A percentile compares a stretch with the other conserved stretches of the same genome.
Evolutionary conservation across 2,797 vertebrate genomes (phyloP).

Genomic region (Acrossocheilus fasciatus): DNA sequence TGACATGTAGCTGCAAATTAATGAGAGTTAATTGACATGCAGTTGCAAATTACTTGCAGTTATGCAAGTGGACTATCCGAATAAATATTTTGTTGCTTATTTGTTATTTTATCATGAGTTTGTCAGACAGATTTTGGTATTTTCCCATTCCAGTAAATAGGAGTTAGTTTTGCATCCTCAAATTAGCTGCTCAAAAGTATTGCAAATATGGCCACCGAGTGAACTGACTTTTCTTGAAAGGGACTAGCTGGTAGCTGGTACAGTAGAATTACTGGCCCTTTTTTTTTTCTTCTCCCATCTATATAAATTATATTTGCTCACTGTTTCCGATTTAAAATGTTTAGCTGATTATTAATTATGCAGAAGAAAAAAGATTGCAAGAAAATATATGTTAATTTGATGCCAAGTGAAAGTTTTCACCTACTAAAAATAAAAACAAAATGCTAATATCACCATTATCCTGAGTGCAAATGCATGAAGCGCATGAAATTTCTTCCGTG

Average conservation of each 20-base stretch:
- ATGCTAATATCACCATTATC: conserved; percentile 17
- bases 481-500: conserved; percentile 5
- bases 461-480: neutral
- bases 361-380: neutral
- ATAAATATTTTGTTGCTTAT: neutral
- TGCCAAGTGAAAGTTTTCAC: neutral
- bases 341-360: neutral
- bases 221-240: neutral
- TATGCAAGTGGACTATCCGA: neutral
- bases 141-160: neutral
- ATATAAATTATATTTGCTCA: neutral
- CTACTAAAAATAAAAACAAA: conserved; percentile 20
- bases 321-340: neutral
- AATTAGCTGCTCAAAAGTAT: neutral
- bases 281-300: neutral
- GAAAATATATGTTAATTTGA: neutral
- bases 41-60: neutral
- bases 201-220: neutral
- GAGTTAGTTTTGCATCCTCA: too few relatives aligned
- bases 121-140: neutral
- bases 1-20: neutral
- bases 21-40: neutral
- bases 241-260: neutral
- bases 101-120: neutral
- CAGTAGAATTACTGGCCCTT: neutral